These are phyloP conservation scores for Drosophila aff. DNA, from an alignment of 1,140 invertebrate genomes.

Conservation along the genomic window DNA sequence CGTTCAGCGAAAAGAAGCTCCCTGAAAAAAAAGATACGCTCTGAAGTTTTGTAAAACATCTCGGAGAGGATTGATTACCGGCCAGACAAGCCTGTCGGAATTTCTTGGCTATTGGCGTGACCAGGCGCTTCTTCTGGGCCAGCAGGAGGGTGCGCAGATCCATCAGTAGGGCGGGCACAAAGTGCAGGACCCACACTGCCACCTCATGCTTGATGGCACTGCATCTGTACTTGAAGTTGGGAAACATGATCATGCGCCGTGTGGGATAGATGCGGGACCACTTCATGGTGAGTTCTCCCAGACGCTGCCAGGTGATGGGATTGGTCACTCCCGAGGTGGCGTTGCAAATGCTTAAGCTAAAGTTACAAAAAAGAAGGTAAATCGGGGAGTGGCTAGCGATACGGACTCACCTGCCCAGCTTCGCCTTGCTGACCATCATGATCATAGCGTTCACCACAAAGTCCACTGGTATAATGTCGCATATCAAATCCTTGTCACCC, in stretches of 20 bases:
- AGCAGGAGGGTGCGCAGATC: conserved; percentile 88
- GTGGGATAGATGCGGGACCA: conserved; percentile 91
- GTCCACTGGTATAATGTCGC: conserved; percentile 96
- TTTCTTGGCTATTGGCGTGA: conserved; percentile 93
- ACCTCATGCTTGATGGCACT: conserved; percentile 90
- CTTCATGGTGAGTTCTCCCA: conserved; percentile 89
- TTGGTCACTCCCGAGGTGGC: conserved; percentile 95
- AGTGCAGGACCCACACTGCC: conserved; percentile 90
- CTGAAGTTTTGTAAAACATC: too few relatives aligned
- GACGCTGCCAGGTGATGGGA: conserved; percentile 93
- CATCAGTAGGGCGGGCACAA: conserved; percentile 91
- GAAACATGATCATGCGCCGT: conserved; percentile 95
- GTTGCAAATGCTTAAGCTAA: conserved; percentile 91
- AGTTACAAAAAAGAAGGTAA: neutral
- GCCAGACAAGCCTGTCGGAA: conserved; percentile 91
- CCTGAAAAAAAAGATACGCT: conserved; percentile 83
- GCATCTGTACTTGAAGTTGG: conserved; percentile 91
- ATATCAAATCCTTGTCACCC: conserved; percentile 89
- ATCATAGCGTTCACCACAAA: conserved; percentile 95
- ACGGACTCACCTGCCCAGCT: conserved; percentile 56
- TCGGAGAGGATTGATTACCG: conserved; percentile 34
- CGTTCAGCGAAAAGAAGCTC: conserved; percentile 94
- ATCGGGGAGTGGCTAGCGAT: neutral
- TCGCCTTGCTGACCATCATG: conserved; percentile 89
- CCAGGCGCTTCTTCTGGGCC: conserved; percentile 92